Evolutionary conservation across 2,113 vertebrate species (phyloP).

Genomic region (Raja brachyura): DNA sequence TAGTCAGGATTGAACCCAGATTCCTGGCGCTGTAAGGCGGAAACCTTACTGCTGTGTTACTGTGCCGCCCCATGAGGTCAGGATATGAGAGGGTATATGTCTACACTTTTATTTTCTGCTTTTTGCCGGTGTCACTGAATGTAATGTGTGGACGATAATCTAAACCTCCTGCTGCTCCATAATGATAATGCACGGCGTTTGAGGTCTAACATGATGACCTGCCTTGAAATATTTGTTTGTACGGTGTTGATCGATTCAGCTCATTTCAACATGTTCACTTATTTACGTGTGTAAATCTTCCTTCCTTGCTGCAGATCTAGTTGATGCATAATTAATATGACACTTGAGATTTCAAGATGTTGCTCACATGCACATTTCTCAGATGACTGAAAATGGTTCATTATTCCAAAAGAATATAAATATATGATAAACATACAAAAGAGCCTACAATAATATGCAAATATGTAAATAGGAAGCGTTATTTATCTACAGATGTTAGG

Average conservation of each 20-base stretch:
- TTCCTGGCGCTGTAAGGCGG: no score
- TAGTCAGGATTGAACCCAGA: no score
- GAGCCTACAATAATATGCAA: not conserved
- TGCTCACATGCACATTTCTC: not conserved
- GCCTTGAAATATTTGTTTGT: not conserved
- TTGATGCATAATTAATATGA: constrained; percentile 30
- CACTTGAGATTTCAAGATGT: not conserved
- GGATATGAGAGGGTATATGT: not conserved
- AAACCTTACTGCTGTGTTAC: no score
- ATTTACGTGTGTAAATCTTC: not conserved
- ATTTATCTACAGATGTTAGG: not conserved
- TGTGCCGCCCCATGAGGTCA: no score
- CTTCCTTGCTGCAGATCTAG: not conserved
- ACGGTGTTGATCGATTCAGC: not conserved
- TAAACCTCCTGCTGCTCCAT: not conserved
- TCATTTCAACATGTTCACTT: constrained; percentile 12
- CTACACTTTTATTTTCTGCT: not conserved
- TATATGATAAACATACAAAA: constrained; percentile 27
- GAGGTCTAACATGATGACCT: not conserved
- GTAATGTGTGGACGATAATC: not conserved
- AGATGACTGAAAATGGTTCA: not conserved
- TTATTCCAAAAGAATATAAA: constrained; percentile 22
- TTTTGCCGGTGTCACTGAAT: not conserved
- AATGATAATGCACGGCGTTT: not conserved
- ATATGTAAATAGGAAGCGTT: constrained; percentile 10